Evolutionary conservation across 2,888 invertebrate species (phyloP).

Genomic region (Chironomus riparius): DNA sequence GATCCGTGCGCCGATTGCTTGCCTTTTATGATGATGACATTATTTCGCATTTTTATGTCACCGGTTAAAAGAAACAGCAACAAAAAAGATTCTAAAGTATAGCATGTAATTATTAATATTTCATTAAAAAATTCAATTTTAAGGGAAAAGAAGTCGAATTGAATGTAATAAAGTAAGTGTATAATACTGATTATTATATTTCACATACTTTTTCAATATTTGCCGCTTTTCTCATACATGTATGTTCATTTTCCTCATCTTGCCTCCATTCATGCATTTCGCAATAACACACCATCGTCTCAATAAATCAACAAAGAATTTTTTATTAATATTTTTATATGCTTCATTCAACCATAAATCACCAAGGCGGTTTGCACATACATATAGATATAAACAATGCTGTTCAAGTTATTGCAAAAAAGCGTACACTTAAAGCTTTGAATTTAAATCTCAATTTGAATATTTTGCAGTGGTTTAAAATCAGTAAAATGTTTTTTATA

Average conservation of each 20-base stretch:
- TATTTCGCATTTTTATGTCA: conserved; percentile 2
- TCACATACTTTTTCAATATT: neutral
- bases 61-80: neutral
- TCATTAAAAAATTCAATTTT: neutral
- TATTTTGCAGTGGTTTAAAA: too few relatives aligned
- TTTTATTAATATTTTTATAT: conserved; percentile 28
- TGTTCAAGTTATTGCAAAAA: neutral
- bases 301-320: conserved; percentile 27
- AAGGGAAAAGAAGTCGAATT: neutral
- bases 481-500: too few relatives aligned
- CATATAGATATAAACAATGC: neutral
- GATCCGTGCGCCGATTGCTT: neutral
- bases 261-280: neutral
- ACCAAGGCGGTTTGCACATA: neutral
- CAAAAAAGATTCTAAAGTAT: too few relatives aligned
- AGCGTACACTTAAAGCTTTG: neutral
- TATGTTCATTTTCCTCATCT: neutral
- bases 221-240: neutral
- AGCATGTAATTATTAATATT: neutral
- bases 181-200: neutral
- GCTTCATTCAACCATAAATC: conserved; percentile 24
- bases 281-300: conserved; percentile 19
- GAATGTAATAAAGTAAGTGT: conserved; percentile 17
- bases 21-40: conserved; percentile 7
- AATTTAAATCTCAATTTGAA: neutral